Conservation (phyloP, 2,888 invertebrate genomes). For the Antheraea assamensis region DNA sequence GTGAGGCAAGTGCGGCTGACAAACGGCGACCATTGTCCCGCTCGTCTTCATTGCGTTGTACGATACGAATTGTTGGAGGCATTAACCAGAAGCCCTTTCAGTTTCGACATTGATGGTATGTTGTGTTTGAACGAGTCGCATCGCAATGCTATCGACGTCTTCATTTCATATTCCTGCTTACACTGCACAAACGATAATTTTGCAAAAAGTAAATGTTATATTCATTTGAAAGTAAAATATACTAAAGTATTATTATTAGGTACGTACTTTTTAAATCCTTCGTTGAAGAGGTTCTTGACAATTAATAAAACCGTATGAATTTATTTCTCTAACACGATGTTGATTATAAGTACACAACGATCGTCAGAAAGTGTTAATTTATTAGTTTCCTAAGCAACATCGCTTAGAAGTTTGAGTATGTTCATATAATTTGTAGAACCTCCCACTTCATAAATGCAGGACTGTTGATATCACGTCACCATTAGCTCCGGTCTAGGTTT, state of each 20-base stretch:
- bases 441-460: background rate
- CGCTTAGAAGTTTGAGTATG: background rate
- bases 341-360: background rate
- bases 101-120: slow-evolving; percentile 1
- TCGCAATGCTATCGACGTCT: background rate
- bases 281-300: background rate
- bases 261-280: background rate
- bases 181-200: background rate
- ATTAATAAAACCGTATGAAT: background rate
- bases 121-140: background rate
- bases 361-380: background rate
- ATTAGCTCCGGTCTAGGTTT: background rate
- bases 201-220: background rate
- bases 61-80: slow-evolving; percentile 8
- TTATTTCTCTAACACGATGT: background rate
- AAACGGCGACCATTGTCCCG: slow-evolving; percentile 4
- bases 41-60: background rate
- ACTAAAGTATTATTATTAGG: background rate
- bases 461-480: background rate
- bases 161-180: background rate
- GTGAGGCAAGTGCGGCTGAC: background rate
- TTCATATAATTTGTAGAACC: background rate
- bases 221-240: background rate
- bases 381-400: background rate
- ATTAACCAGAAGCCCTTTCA: background rate